Conservation (phyloP, 2,797 vertebrate species). For the Malurus leucopterus region DNA sequence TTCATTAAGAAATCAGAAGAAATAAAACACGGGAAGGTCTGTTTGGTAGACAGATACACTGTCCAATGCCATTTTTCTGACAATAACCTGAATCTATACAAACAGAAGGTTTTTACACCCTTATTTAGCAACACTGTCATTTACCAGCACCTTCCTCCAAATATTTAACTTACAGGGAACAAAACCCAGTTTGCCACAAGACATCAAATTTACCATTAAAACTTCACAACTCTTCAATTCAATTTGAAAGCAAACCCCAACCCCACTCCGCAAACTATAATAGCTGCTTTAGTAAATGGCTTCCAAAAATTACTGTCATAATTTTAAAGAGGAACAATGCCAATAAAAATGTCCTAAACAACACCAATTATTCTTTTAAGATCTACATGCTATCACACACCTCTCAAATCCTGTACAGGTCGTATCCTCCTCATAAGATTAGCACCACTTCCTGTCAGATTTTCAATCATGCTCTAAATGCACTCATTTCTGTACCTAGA, state of each 20-base stretch:
- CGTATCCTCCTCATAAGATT: rapidly evolving
- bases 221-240: neutral
- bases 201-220: neutral
- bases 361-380: neutral
- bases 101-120: rapidly evolving
- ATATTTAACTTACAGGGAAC: neutral
- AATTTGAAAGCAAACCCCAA: neutral
- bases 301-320: neutral
- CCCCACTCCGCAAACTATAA: neutral
- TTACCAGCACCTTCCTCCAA: neutral
- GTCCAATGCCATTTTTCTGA: neutral
- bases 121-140: neutral
- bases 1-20: neutral
- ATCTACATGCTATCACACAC: neutral
- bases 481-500: neutral
- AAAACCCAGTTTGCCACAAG: neutral
- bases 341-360: neutral
- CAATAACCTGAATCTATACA: neutral
- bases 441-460: neutral
- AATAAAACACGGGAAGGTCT: neutral
- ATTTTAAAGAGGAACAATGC: neutral
- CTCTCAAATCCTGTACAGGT: neutral
- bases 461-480: neutral
- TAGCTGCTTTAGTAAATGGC: neutral
- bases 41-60: neutral